Conservation (phyloP, 2,113 vertebrate genomes). For the Syngnathus floridae region DNA sequence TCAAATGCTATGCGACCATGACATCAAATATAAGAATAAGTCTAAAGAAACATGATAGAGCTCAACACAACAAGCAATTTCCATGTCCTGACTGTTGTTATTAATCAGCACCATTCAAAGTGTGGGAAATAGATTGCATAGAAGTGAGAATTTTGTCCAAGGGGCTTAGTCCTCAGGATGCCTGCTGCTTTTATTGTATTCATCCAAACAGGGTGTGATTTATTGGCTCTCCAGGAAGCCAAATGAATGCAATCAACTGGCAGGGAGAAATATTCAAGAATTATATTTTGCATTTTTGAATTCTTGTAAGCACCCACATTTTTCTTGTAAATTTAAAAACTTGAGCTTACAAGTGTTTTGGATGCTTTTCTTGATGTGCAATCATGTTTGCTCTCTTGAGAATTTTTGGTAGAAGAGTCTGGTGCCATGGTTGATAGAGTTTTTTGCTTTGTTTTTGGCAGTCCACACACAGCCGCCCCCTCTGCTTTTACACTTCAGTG, state of each 20-base stretch:
- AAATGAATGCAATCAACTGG: slow-evolving; percentile 25
- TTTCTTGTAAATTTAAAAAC: too few species aligned
- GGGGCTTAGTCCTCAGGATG: background rate
- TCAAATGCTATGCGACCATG: too few species aligned
- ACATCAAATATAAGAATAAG: too few species aligned
- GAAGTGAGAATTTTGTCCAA: slow-evolving; percentile 10
- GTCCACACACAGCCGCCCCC: background rate
- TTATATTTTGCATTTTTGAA: too few species aligned
- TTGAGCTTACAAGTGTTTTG: too few species aligned
- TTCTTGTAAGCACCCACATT: too few species aligned
- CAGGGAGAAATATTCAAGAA: background rate
- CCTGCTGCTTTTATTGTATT: slow-evolving; percentile 12
- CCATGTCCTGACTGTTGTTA: background rate
- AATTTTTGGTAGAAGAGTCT: too few species aligned
- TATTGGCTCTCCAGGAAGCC: background rate
- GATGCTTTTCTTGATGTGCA: too few species aligned
- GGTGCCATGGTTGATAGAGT: background rate
- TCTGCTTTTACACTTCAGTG: background rate
- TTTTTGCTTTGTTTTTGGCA: too few species aligned
- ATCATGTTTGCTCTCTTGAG: too few species aligned
- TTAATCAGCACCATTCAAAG: slow-evolving; percentile 8
- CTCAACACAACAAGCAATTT: background rate
- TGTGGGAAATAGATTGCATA: slow-evolving; percentile 24
- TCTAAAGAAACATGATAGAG: background rate
- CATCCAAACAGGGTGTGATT: slow-evolving; percentile 15